These are phyloP conservation scores for Dendrocincla fuliginosa DNA, from an alignment of 2,797 vertebrate genomes.

Conservation along the genomic window DNA sequence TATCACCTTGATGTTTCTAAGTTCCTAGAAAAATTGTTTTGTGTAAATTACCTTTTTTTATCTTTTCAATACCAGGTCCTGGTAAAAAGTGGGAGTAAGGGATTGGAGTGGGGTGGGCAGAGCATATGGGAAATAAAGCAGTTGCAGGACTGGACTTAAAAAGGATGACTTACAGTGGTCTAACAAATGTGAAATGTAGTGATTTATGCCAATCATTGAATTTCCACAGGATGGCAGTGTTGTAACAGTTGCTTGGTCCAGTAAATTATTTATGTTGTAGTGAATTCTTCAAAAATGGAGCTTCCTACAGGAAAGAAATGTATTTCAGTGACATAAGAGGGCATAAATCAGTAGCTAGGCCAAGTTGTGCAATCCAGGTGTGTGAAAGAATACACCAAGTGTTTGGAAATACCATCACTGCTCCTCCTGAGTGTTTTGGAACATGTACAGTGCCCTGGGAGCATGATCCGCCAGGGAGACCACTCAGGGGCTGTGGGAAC, in stretches of 20 bases:
- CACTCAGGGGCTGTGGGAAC: not conserved
- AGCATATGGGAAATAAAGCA: not conserved
- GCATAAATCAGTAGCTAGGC: not conserved
- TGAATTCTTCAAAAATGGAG: constrained; percentile 20
- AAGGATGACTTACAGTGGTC: not conserved
- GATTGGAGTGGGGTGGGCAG: not conserved
- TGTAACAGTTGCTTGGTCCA: constrained; percentile 54
- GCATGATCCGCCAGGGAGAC: not conserved
- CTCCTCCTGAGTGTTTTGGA: not conserved
- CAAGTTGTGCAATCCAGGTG: not conserved
- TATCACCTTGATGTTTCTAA: not conserved
- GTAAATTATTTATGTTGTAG: constrained; percentile 57
- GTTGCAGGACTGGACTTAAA: not conserved
- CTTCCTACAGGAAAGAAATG: not conserved
- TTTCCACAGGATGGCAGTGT: constrained; percentile 83
- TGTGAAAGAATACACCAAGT: not conserved
- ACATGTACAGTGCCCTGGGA: not conserved
- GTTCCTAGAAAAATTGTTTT: not conserved
- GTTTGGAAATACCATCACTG: not conserved
- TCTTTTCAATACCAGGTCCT: not conserved
- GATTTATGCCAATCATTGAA: constrained; percentile 45
- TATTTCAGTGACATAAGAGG: not conserved
- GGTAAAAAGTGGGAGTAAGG: not conserved
- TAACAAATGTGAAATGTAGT: not conserved
- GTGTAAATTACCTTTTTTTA: not conserved